Conservation (phyloP, 2,888 invertebrate genomes). For the Harpalus rubripes region DNA sequence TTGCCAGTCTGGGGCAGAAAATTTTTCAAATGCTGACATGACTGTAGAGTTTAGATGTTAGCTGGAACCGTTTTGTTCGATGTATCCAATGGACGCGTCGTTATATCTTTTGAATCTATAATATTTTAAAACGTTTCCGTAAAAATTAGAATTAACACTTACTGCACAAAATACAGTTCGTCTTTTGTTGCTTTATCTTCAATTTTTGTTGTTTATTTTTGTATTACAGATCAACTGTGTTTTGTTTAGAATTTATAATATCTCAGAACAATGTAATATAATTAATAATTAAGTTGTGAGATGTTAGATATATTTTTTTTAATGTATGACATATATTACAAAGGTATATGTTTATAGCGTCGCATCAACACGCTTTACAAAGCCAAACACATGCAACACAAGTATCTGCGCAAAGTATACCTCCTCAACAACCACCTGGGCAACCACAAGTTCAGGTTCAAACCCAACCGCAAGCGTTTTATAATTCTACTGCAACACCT, state of each 20-base stretch:
- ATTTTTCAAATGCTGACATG: constrained; percentile 15
- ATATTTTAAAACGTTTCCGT: constrained; percentile 22
- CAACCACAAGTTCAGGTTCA: constrained; percentile 46
- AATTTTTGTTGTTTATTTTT: not conserved
- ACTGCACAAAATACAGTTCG: constrained; percentile 10
- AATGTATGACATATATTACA: not conserved
- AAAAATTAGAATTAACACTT: constrained; percentile 13
- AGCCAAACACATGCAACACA: constrained; percentile 73
- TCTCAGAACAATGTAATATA: not conserved
- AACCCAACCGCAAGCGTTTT: constrained; percentile 68
- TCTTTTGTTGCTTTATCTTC: constrained; percentile 28
- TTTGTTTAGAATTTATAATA: constrained; percentile 15
- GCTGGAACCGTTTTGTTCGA: constrained; percentile 34
- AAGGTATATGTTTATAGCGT: constrained; percentile 21
- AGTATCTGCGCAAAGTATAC: constrained; percentile 72
- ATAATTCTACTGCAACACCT: constrained; percentile 73
- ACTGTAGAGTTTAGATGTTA: not conserved
- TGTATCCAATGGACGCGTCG: constrained; percentile 23
- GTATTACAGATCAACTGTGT: not conserved
- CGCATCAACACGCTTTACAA: constrained; percentile 70
- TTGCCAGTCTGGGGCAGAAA: not conserved
- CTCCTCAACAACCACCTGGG: constrained; percentile 71
- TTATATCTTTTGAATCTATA: not conserved
- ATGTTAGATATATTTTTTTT: not conserved
- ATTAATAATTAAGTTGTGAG: not conserved